Conservation (phyloP, 2,888 invertebrate species). For the Lepidocyrtinus sp. region DNA sequence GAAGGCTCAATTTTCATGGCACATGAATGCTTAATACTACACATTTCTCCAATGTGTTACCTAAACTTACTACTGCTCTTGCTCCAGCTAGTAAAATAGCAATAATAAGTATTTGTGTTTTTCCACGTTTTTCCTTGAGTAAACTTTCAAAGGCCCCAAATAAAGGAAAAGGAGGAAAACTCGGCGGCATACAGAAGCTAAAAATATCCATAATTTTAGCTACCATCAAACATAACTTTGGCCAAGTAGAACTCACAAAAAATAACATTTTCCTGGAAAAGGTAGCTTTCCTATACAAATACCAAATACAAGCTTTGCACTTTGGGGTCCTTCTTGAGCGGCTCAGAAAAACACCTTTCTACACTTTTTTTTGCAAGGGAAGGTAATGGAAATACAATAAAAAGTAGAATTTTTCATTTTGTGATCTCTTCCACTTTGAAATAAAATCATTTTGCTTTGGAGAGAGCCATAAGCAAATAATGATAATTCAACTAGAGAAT, state of each 20-base stretch:
- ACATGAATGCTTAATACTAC: constrained; percentile 50
- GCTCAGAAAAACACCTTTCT: too few species aligned
- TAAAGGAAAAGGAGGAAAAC: background rate
- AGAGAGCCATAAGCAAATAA: constrained; percentile 15
- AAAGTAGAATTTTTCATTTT: background rate
- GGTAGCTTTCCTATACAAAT: too few species aligned
- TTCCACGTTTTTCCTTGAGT: background rate
- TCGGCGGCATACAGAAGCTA: background rate
- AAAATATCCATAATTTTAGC: background rate
- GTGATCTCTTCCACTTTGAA: too few species aligned
- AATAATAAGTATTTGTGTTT: constrained; percentile 24
- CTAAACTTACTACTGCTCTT: background rate
- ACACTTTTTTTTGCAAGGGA: background rate
- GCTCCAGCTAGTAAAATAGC: constrained; percentile 17
- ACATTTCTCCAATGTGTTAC: background rate
- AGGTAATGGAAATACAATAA: background rate
- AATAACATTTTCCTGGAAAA: too few species aligned
- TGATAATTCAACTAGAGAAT: background rate
- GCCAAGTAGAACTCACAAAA: too few species aligned
- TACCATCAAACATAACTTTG: background rate
- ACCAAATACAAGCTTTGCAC: too few species aligned
- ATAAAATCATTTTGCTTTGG: background rate
- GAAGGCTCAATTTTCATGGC: constrained; percentile 58
- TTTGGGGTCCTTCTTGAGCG: too few species aligned
- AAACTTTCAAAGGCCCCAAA: background rate